phyloP scores from a whole-genome alignment of 2,888 invertebrate genomes.

The Zonitis immaculata region DNA sequence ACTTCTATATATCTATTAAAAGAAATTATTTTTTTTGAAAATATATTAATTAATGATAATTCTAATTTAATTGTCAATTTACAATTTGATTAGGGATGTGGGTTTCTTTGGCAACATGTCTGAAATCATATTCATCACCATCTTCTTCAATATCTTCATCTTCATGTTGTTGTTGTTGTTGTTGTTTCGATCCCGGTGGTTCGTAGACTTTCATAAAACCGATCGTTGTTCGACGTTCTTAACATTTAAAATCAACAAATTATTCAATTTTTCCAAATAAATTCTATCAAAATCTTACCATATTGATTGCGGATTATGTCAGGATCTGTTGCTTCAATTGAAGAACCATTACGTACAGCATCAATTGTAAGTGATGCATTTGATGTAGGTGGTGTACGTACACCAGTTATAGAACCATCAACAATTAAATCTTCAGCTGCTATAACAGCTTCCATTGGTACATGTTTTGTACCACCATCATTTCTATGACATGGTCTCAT shows the following conservation, averaged over 20 bases:
- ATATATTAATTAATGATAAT: too few relatives aligned
- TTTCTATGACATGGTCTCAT: conserved; percentile 39
- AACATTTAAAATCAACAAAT: too few relatives aligned
- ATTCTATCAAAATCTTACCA: conserved; percentile 56
- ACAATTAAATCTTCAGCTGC: conserved; percentile 45
- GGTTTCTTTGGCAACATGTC: conserved; percentile 49
- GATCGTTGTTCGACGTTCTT: conserved; percentile 49
- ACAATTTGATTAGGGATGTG: conserved; percentile 47
- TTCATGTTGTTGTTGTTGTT: conserved; percentile 28
- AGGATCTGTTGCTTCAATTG: conserved; percentile 70
- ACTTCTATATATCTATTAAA: conserved; percentile 70
- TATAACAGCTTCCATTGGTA: conserved; percentile 48
- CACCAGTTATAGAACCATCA: conserved; percentile 44
- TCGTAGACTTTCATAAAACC: conserved; percentile 56
- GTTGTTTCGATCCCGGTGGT: conserved; percentile 48
- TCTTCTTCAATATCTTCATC: conserved; percentile 49
- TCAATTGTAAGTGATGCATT: conserved; percentile 41
- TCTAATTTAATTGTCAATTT: conserved; percentile 28
- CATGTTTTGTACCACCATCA: conserved; percentile 41
- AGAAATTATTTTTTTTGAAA: conserved; percentile 14
- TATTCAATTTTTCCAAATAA: too few relatives aligned
- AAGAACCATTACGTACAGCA: conserved; percentile 49
- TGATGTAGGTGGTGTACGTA: conserved; percentile 46
- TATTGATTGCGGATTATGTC: conserved; percentile 86
- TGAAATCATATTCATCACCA: conserved; percentile 45